phyloP scores from a whole-genome alignment of 2,797 vertebrate genomes.

The Intellagama lesueurii region DNA sequence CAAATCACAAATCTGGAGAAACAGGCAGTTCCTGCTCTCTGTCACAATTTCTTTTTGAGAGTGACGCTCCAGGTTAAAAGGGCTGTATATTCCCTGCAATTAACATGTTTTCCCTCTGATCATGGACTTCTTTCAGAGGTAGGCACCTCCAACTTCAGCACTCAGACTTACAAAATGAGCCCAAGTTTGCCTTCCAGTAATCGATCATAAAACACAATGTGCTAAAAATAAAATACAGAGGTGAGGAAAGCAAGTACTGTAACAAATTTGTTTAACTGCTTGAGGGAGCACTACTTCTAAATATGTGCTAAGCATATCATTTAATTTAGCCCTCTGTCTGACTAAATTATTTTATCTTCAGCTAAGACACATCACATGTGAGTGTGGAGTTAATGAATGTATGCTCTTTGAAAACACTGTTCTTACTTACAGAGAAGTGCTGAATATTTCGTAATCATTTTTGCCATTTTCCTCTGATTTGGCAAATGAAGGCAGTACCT shows the following conservation, averaged over 20 bases:
- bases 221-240: too few relatives aligned
- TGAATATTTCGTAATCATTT: neutral
- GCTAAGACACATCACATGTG: neutral
- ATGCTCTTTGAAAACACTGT: neutral
- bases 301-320: too few relatives aligned
- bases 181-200: too few relatives aligned
- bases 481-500: neutral
- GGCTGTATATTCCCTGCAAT: neutral
- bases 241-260: too few relatives aligned
- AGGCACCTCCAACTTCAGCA: too few relatives aligned
- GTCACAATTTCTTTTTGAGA: neutral
- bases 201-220: too few relatives aligned
- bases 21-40: neutral
- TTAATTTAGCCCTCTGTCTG: neutral
- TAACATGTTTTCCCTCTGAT: too few relatives aligned
- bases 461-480: neutral
- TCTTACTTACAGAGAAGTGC: neutral
- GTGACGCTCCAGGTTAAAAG: neutral
- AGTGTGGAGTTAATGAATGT: neutral
- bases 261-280: too few relatives aligned
- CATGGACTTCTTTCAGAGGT: too few relatives aligned
- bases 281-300: too few relatives aligned
- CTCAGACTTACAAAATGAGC: too few relatives aligned
- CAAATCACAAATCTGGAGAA: neutral
- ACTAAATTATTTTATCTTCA: neutral